Conservation (phyloP, 2,888 invertebrate species). For the Andrena hattorfiana region DNA sequence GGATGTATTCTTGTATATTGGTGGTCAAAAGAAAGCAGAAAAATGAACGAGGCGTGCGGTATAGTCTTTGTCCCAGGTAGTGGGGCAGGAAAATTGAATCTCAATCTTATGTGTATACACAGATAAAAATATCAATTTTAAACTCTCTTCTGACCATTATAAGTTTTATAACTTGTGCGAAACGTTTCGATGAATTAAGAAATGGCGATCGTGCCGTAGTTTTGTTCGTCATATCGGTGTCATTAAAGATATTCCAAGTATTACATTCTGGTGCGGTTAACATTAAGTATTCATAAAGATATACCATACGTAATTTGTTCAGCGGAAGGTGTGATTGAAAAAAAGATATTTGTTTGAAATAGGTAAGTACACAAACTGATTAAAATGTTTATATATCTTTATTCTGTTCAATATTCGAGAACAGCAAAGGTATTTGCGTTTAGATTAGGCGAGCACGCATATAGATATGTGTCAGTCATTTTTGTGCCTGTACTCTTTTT, state of each 20-base stretch:
- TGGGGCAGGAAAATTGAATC: too few relatives aligned
- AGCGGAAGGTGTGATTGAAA: conserved; percentile 50
- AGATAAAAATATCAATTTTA: background rate
- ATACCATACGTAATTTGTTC: conserved; percentile 8
- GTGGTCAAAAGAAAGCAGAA: background rate
- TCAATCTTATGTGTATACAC: too few relatives aligned
- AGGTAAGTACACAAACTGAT: conserved; percentile 73
- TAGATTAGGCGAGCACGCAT: conserved; percentile 61
- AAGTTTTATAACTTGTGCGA: conserved; percentile 2
- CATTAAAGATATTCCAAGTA: conserved; percentile 2
- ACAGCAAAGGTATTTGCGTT: conserved; percentile 28
- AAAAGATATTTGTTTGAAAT: conserved; percentile 42
- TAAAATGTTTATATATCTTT: conserved; percentile 57
- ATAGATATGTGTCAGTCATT: conserved; percentile 45
- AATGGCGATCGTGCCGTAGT: conserved; percentile 17
- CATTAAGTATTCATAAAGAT: conserved; percentile 16
- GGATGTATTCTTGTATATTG: background rate
- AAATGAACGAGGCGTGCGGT: too few relatives aligned
- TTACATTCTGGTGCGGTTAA: conserved; percentile 38
- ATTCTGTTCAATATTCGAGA: conserved; percentile 41
- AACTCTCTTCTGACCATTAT: background rate
- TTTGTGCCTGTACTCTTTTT: conserved; percentile 29
- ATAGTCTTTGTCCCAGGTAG: too few relatives aligned
- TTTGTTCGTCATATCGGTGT: conserved; percentile 14
- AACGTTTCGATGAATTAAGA: background rate